phyloP scores from a whole-genome alignment of 2,113 vertebrate genomes.

The Cyrtonyx montezumae region DNA sequence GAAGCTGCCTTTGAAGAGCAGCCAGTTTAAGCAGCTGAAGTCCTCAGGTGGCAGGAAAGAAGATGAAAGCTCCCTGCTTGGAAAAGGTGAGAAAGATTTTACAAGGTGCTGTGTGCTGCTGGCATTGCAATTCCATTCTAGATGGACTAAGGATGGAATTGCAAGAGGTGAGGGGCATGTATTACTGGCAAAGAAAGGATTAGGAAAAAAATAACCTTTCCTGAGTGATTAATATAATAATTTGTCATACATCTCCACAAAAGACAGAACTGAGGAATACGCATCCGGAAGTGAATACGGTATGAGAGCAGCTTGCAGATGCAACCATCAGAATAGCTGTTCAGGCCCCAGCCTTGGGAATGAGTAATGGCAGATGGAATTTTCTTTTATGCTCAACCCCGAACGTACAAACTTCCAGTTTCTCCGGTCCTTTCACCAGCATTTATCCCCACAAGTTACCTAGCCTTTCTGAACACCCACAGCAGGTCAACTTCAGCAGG shows the following conservation, averaged over 20 bases:
- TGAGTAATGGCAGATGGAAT: neutral
- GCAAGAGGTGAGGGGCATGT: neutral
- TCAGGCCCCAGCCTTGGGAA: neutral
- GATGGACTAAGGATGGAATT: neutral
- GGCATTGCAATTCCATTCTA: neutral
- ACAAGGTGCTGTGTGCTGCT: neutral
- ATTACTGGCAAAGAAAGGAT: neutral
- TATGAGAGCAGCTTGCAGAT: neutral
- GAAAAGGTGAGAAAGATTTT: conserved; percentile 22
- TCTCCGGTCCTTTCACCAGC: neutral
- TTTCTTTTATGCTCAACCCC: neutral
- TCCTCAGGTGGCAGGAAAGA: neutral
- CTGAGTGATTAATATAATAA: neutral
- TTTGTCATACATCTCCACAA: neutral
- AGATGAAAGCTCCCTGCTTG: neutral
- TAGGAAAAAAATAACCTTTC: neutral
- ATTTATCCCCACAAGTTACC: neutral
- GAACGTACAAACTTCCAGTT: neutral
- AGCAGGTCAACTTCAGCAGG: neutral
- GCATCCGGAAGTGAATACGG: neutral
- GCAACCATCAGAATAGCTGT: neutral
- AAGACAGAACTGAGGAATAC: neutral
- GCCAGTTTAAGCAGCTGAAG: conserved; percentile 13
- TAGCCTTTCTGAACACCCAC: neutral
- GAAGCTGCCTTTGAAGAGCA: neutral